Base-by-base conservation (phyloP, 2,113 vertebrate genomes). In the Nesogale talazaci region DNA sequence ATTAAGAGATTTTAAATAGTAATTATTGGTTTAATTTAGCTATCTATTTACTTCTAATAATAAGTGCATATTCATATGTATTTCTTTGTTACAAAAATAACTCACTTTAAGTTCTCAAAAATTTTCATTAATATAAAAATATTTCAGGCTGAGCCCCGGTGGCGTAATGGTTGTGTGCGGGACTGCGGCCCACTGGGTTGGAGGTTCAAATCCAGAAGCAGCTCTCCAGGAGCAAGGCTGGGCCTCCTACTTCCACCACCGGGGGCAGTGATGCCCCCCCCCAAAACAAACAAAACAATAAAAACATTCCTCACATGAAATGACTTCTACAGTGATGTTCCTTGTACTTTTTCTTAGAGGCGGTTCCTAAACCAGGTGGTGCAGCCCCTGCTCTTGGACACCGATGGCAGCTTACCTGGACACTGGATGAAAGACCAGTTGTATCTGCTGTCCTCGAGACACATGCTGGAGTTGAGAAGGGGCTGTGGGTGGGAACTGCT, bases 341-440 rank as follows among this genome's bases (percentile, higher is more conserved):
- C 29, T 42, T 29, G 16, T 34, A 25, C 65, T 80, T 88, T 12
- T 59, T 63, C 36, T 88, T 79, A 89, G 59, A 89, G 27, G 15
- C 91, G 89, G 83, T 83, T 19, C 29, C 95, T 16, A 42, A 86
- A 91, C 63, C 6, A 74, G n/a, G 34, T 31, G 78, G 17, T 40
- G 19, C 57, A 87, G 92, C 27, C 80, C 19, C 17, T 81, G 36
- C 38, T 69, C 76, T 61, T 38, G 61, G 27, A 46, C 27, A 92
- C 11, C 67, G 1, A 59, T 91, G 40, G 31, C 46, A 89, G 74
- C 89, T 97, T 96, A 99, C 99, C 99, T 97, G 99, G 99, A 93
- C 99, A 99, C 81, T 99, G 98, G 93, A 99, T 99, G 59, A 99
- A 99, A 93, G 99, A 99, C 99, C 99, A 99, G 95, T 99, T 99